phyloP scores from a whole-genome alignment of 2,113 vertebrate species.

The Embiotoca jacksoni region DNA sequence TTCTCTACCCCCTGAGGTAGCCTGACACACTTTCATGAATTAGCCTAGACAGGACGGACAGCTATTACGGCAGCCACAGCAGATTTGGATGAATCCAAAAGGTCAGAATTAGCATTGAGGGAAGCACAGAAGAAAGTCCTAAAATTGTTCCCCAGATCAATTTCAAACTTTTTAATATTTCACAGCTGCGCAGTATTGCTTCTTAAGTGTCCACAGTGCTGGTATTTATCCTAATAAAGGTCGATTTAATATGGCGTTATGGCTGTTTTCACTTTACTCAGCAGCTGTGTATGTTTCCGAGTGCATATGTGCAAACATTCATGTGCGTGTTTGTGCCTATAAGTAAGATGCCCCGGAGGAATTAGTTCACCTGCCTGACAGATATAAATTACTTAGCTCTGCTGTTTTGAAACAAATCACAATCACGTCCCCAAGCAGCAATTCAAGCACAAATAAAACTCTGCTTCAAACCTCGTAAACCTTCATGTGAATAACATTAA shows the following conservation, averaged over 20 bases:
- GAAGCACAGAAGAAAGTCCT: slow-evolving; percentile 49
- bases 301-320: slow-evolving; percentile 50
- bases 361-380: slow-evolving; percentile 59
- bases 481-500: slow-evolving; percentile 73
- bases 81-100: slow-evolving; percentile 74
- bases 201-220: slow-evolving; percentile 47
- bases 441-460: slow-evolving; percentile 67
- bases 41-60: slow-evolving; percentile 67
- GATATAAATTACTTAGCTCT: slow-evolving; percentile 70
- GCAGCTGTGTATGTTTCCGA: slow-evolving; percentile 34
- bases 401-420: slow-evolving; percentile 74
- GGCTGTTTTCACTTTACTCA: slow-evolving; percentile 44
- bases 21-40: slow-evolving; percentile 79
- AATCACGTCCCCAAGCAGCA: slow-evolving; percentile 71
- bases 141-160: slow-evolving; percentile 51
- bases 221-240: slow-evolving; percentile 72
- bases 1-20: slow-evolving; percentile 63
- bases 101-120: slow-evolving; percentile 77
- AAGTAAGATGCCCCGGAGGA: slow-evolving; percentile 60
- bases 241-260: slow-evolving; percentile 66
- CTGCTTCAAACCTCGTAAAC: slow-evolving; percentile 63
- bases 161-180: slow-evolving; percentile 62
- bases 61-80: slow-evolving; percentile 74
- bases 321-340: slow-evolving; percentile 61
- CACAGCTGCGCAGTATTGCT: slow-evolving; percentile 52